Conservation (phyloP, 2,888 invertebrate genomes). For the Cephus runcator region DNA sequence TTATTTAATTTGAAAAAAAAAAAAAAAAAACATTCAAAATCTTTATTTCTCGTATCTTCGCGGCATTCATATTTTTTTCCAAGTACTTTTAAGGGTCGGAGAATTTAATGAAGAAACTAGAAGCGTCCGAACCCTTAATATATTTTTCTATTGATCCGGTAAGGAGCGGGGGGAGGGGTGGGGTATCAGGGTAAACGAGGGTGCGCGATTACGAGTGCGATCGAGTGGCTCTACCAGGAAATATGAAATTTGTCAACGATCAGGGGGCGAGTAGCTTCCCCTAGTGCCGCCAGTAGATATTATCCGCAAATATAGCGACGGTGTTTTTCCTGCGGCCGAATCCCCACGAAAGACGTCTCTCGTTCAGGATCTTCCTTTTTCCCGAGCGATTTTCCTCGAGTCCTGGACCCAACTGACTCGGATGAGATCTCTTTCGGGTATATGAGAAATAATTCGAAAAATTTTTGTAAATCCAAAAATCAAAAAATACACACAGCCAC, state of each 20-base stretch:
- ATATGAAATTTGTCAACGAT: conserved; percentile 9
- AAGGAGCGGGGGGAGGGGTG: neutral
- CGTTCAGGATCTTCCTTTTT: neutral
- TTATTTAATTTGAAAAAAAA: neutral
- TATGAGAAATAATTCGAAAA: neutral
- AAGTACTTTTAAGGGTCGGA: neutral
- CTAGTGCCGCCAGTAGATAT: conserved; percentile 51
- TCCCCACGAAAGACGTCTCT: neutral
- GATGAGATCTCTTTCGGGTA: neutral
- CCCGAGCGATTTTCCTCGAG: neutral
- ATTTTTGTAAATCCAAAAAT: too few relatives aligned
- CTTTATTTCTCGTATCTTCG: neutral
- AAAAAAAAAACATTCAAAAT: neutral
- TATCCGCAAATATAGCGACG: conserved; percentile 51
- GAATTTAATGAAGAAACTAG: neutral
- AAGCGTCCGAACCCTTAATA: neutral
- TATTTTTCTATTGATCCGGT: neutral
- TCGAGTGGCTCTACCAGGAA: conserved; percentile 7
- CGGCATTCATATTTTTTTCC: neutral
- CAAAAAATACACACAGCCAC: neutral
- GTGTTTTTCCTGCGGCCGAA: conserved; percentile 1
- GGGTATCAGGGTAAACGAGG: neutral
- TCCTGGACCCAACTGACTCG: neutral
- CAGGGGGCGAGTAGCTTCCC: conserved; percentile 16
- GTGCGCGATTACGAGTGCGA: neutral